Percentiles rank a stretch among this genome's conserved stretches.
Evolutionary conservation across 2,888 invertebrate genomes (phyloP).

Genomic region (Ophioninae sp.): DNA sequence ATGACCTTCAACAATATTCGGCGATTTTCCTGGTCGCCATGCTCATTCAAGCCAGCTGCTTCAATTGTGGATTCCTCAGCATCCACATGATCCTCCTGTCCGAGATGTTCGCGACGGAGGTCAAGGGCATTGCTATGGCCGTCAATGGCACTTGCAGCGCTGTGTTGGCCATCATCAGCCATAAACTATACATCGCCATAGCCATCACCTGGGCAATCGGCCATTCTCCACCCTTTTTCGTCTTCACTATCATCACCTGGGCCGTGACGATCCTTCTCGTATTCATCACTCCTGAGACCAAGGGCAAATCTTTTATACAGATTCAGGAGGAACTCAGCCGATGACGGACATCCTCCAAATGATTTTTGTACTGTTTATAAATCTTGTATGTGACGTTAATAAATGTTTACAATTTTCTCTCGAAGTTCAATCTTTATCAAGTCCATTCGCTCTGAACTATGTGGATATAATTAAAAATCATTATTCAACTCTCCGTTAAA

Average conservation of each 20-base stretch:
- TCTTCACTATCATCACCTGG: constrained; percentile 62
- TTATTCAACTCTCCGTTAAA: too few species aligned
- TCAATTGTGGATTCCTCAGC: constrained; percentile 68
- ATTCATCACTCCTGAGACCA: constrained; percentile 70
- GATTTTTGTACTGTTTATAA: too few species aligned
- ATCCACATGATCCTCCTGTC: constrained; percentile 68
- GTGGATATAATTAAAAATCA: too few species aligned
- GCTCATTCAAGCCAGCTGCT: constrained; percentile 66
- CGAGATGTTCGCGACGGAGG: constrained; percentile 70
- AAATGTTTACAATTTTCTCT: too few species aligned
- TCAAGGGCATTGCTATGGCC: constrained; percentile 69
- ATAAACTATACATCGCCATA: constrained; percentile 69
- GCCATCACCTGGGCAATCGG: constrained; percentile 68
- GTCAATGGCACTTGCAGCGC: constrained; percentile 62
- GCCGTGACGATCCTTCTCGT: constrained; percentile 57
- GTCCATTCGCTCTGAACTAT: too few species aligned
- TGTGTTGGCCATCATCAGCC: constrained; percentile 51
- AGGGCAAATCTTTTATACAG: constrained; percentile 71
- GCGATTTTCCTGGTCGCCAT: constrained; percentile 65
- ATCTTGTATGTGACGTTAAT: too few species aligned
- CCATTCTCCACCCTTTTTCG: constrained; percentile 68
- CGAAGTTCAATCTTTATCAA: too few species aligned
- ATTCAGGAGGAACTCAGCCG: constrained; percentile 69
- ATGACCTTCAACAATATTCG: constrained; percentile 63
- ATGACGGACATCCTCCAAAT: constrained; percentile 36